Evolutionary conservation across 2,797 vertebrate genomes (phyloP).

Genomic region (Psittacula derbiana): DNA sequence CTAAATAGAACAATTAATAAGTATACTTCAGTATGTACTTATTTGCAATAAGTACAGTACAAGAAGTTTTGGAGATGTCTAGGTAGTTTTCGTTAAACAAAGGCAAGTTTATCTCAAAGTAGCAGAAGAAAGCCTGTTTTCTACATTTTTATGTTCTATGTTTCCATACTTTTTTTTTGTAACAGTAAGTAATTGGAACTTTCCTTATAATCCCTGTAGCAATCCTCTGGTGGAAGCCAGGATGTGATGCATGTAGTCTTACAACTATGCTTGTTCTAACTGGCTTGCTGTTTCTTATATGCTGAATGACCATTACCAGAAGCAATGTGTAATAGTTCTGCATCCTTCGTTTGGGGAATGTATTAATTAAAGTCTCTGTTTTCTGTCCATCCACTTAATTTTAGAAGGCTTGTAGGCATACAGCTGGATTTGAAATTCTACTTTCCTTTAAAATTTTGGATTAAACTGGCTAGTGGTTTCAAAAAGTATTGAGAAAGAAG

Average conservation of each 20-base stretch:
- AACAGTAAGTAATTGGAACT: neutral
- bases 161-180: neutral
- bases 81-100: neutral
- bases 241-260: neutral
- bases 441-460: neutral
- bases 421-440: neutral
- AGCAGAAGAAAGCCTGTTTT: neutral
- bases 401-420: neutral
- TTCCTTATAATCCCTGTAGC: neutral
- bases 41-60: neutral
- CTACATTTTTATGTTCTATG: neutral
- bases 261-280: neutral
- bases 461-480: neutral
- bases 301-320: neutral
- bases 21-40: neutral
- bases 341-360: neutral
- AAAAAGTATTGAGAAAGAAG: neutral
- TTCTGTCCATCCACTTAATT: neutral
- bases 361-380: neutral
- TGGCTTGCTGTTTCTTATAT: neutral
- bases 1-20: neutral
- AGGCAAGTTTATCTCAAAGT: neutral
- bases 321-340: neutral
- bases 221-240: neutral
- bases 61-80: neutral